Conservation (phyloP, 35 echinoderm and acorn worm genomes). For the Stichopus chloronotus region DNA sequence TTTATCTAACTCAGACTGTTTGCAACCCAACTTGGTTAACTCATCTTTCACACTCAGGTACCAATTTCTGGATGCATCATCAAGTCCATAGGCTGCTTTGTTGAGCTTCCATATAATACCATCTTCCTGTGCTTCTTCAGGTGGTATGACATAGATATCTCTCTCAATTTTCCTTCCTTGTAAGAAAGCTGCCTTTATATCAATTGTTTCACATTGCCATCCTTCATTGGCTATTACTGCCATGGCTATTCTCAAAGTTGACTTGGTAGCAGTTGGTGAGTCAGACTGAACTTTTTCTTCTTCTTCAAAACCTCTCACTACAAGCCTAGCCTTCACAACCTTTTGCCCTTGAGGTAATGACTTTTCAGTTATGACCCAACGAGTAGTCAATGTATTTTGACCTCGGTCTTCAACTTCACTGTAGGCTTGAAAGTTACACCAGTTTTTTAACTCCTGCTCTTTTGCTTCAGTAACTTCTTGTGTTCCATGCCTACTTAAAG, state of each 20-base stretch:
- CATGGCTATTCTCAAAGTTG: too few relatives aligned
- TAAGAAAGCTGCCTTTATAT: not conserved
- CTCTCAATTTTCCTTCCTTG: not conserved
- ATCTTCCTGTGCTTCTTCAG: not conserved
- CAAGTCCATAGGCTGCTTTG: too few relatives aligned
- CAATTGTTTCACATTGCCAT: constrained; percentile 10
- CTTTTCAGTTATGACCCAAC: not conserved
- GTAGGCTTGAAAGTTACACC: not conserved
- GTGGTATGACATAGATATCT: not conserved
- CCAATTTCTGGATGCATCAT: too few relatives aligned
- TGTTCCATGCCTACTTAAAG: not conserved
- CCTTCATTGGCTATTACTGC: too few relatives aligned
- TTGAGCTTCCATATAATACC: constrained; percentile 20
- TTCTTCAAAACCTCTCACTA: constrained; percentile 4
- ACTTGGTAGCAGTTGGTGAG: constrained; percentile 13
- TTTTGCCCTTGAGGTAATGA: not conserved
- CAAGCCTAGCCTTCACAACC: not conserved
- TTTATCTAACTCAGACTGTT: not conserved
- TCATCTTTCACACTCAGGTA: not conserved
- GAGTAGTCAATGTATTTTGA: not conserved
- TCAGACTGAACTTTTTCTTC: too few relatives aligned
- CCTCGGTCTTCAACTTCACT: not conserved
- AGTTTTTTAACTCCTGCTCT: not conserved
- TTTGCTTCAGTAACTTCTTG: constrained; percentile 8
- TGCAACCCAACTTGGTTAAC: not conserved